Conservation (phyloP, 2,113 vertebrate genomes). For the Syrrhaptes paradoxus region DNA sequence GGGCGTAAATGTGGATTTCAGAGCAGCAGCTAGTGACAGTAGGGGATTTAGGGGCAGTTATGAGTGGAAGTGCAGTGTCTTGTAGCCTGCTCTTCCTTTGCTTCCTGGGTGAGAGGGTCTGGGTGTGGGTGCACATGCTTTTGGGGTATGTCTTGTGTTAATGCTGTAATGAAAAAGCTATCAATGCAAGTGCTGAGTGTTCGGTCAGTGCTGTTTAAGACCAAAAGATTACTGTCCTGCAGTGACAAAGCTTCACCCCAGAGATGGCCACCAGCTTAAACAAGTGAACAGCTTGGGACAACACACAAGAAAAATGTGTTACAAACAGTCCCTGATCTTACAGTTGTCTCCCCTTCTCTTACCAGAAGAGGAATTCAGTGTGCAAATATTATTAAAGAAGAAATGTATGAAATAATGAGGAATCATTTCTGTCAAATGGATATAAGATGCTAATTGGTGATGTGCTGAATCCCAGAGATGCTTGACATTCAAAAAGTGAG, state of each 20-base stretch:
- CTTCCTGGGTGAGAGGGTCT: not conserved
- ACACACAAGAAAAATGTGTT: not conserved
- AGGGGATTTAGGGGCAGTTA: not conserved
- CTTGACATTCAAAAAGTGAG: slow-evolving; percentile 82
- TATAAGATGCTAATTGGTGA: slow-evolving; percentile 81
- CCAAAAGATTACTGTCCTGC: not conserved
- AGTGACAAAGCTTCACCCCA: not conserved
- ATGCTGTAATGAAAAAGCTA: not conserved
- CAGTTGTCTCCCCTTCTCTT: not conserved
- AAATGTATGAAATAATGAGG: slow-evolving; percentile 67
- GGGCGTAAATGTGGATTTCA: not conserved
- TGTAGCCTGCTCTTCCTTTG: not conserved
- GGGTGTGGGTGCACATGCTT: fast-evolving
- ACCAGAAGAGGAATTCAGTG: slow-evolving; percentile 30
- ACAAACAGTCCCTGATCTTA: not conserved
- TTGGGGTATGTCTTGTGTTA: not conserved
- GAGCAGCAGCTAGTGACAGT: not conserved
- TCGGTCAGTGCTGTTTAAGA: not conserved
- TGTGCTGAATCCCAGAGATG: slow-evolving; percentile 82
- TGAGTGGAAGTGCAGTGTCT: not conserved
- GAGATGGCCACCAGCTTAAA: not conserved
- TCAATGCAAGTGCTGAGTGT: not conserved
- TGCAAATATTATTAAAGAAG: slow-evolving; percentile 68
- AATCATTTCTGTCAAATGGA: slow-evolving; percentile 75
- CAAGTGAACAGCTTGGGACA: not conserved